Evolutionary conservation across 2,797 vertebrate genomes (phyloP).

Genomic region (Anableps anableps): DNA sequence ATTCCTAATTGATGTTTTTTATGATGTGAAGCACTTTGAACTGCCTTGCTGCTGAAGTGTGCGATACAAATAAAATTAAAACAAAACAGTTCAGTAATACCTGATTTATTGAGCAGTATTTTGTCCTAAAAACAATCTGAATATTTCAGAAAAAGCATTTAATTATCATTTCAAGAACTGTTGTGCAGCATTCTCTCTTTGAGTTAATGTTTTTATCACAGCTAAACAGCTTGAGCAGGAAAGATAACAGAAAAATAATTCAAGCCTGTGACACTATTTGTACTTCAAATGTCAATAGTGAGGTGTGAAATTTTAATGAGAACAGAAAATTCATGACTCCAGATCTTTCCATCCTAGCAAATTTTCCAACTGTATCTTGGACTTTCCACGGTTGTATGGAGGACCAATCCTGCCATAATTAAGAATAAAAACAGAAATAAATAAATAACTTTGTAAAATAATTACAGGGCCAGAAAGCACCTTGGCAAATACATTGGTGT

Average conservation of each 20-base stretch:
- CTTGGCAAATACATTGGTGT: background rate
- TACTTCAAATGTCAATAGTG: conserved; percentile 20
- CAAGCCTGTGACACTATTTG: conserved; percentile 7
- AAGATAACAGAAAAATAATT: conserved; percentile 5
- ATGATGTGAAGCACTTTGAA: too few relatives aligned
- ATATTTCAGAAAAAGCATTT: conserved; percentile 3
- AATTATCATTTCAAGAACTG: background rate
- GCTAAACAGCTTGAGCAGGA: background rate
- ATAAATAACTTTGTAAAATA: background rate
- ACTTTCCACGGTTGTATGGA: background rate
- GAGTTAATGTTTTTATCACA: background rate
- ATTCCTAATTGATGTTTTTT: too few relatives aligned
- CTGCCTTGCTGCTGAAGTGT: too few relatives aligned
- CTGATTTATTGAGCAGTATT: background rate
- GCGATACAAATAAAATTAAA: too few relatives aligned
- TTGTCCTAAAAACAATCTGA: background rate
- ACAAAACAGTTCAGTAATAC: background rate
- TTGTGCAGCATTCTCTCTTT: background rate
- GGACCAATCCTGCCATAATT: background rate
- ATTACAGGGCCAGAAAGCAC: background rate
- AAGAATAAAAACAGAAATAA: background rate
- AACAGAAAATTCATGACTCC: background rate
- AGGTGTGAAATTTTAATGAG: conserved; percentile 16
- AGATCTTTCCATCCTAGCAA: too few relatives aligned
- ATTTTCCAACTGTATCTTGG: background rate